Conservation (phyloP, 2,888 invertebrate genomes). For the Tetragonula carbonaria region DNA sequence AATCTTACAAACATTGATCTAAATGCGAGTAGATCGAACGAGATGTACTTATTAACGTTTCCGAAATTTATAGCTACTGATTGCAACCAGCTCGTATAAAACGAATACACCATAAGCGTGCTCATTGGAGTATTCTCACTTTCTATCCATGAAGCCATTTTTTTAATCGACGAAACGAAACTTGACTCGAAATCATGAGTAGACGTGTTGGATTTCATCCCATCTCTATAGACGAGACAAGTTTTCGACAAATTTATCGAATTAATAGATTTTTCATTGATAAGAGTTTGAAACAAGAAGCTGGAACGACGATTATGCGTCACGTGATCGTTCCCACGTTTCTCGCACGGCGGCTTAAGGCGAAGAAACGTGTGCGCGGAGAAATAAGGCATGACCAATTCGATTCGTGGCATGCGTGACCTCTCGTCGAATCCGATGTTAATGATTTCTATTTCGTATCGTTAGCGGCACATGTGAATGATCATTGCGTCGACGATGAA, state of each 20-base stretch:
- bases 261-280: background rate
- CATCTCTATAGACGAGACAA: too few relatives aligned
- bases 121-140: too few relatives aligned
- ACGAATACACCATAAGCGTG: too few relatives aligned
- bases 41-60: too few relatives aligned
- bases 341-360: background rate
- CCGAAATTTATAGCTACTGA: too few relatives aligned
- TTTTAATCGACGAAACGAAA: too few relatives aligned
- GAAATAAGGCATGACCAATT: constrained; percentile 29
- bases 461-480: constrained; percentile 2
- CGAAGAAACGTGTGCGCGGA: constrained; percentile 8
- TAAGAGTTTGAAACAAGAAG: background rate
- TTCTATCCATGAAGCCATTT: too few relatives aligned
- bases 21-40: too few relatives aligned
- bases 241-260: background rate
- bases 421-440: background rate
- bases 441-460: constrained; percentile 5
- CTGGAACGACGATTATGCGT: background rate
- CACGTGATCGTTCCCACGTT: constrained; percentile 15
- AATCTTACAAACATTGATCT: too few relatives aligned
- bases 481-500: background rate
- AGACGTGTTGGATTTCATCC: too few relatives aligned
- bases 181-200: too few relatives aligned
- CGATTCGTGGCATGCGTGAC: constrained; percentile 11
- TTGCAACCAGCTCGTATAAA: too few relatives aligned